phyloP scores from a whole-genome alignment of 2,797 vertebrate species.

The Luscinia luscinia region DNA sequence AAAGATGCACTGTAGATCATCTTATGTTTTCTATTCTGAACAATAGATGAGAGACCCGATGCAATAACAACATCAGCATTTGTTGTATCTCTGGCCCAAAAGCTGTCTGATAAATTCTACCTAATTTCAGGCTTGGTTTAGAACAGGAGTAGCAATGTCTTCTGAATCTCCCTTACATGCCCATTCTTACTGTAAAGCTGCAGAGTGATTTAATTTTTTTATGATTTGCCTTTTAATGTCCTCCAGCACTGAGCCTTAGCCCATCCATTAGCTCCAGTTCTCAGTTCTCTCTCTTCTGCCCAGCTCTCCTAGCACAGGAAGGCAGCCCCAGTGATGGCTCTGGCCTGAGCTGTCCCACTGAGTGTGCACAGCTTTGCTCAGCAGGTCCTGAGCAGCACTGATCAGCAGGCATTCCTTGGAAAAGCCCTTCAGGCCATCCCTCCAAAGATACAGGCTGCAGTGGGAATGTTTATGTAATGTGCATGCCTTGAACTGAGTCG shows the following conservation, averaged over 20 bases:
- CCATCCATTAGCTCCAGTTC: neutral
- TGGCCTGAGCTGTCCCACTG: neutral
- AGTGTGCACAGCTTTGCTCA: neutral
- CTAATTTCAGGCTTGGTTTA: conserved; percentile 5
- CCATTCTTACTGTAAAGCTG: neutral
- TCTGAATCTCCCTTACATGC: neutral
- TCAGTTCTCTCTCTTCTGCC: neutral
- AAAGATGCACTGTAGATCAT: neutral
- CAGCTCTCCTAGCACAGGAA: neutral
- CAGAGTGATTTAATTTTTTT: neutral
- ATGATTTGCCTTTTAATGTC: conserved; percentile 14
- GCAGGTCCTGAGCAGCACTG: neutral
- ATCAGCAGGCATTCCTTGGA: neutral
- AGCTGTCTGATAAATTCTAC: conserved; percentile 2
- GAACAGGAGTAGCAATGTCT: neutral
- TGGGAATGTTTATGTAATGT: neutral
- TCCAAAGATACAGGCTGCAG: neutral
- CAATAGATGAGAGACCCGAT: neutral
- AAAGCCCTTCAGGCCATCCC: neutral
- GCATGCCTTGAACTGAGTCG: neutral
- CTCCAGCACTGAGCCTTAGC: neutral
- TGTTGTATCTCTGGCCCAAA: neutral
- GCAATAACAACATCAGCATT: neutral
- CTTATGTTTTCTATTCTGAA: neutral
- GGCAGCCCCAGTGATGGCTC: neutral